These are phyloP conservation scores for Hyles vespertilio DNA, from an alignment of 1,140 invertebrate genomes.

Conservation along the genomic window DNA sequence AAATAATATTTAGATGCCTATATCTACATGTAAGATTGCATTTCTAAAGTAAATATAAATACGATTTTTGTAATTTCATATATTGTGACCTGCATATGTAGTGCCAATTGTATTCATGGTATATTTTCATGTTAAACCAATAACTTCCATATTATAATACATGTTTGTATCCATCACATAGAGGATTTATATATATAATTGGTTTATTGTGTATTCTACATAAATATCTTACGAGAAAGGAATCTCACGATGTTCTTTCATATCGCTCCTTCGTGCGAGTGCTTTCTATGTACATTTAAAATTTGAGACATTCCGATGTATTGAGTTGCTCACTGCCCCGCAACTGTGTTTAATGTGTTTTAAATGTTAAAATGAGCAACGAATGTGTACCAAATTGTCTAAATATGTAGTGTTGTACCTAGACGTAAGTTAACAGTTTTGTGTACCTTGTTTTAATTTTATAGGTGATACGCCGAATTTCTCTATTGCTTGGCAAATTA, in stretches of 20 bases:
- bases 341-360: conserved; percentile 44
- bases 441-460: conserved; percentile 28
- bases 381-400: conserved; percentile 73
- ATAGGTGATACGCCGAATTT: not conserved
- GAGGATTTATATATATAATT: conserved; percentile 11
- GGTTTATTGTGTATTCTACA: conserved; percentile 10
- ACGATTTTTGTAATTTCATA: conserved; percentile 57
- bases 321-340: conserved; percentile 54
- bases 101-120: conserved; percentile 57
- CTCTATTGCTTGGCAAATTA: too few species aligned
- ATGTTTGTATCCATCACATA: conserved; percentile 32
- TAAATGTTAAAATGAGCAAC: conserved; percentile 65
- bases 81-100: conserved; percentile 59
- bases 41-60: conserved; percentile 18
- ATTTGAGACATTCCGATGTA: conserved; percentile 57
- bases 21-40: conserved; percentile 37
- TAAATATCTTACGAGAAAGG: conserved; percentile 16
- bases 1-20: conserved; percentile 34
- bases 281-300: conserved; percentile 24
- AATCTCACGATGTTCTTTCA: conserved; percentile 27
- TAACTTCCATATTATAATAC: conserved; percentile 44
- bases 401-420: conserved; percentile 63
- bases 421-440: conserved; percentile 52
- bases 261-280: conserved; percentile 20
- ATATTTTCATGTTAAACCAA: conserved; percentile 29